These are phyloP conservation scores for Lasioglossum calceatum DNA, from an alignment of 2,888 invertebrate species.

Conservation along the genomic window DNA sequence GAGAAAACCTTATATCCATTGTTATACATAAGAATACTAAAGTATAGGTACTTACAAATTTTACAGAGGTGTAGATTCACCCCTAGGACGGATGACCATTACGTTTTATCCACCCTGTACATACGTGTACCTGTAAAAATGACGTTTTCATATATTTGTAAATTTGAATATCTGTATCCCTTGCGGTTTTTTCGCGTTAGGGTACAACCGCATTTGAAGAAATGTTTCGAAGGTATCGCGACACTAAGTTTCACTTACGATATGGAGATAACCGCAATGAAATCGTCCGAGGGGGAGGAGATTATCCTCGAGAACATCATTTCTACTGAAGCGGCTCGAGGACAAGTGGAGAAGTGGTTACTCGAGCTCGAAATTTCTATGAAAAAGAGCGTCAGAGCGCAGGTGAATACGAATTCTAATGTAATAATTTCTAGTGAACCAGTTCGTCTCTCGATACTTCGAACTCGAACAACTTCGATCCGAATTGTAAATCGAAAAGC, in stretches of 20 bases:
- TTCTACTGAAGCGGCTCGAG: slow-evolving; percentile 85
- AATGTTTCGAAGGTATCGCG: slow-evolving; percentile 88
- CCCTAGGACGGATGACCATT: too few relatives aligned
- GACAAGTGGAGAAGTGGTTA: slow-evolving; percentile 85
- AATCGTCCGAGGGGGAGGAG: slow-evolving; percentile 86
- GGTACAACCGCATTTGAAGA: slow-evolving; percentile 88
- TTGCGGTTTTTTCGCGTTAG: slow-evolving; percentile 72
- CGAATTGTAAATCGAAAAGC: not conserved
- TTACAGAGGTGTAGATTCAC: too few relatives aligned
- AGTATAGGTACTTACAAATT: too few relatives aligned
- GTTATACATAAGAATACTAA: too few relatives aligned
- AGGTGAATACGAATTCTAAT: slow-evolving; percentile 70
- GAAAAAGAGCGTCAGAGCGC: slow-evolving; percentile 85
- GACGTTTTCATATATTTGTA: not conserved
- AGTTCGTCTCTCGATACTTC: not conserved
- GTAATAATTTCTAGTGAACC: not conserved
- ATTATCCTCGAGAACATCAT: slow-evolving; percentile 85
- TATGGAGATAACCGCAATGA: slow-evolving; percentile 86
- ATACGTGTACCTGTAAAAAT: not conserved
- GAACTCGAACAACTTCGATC: not conserved
- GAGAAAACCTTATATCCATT: too few relatives aligned
- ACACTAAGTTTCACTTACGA: slow-evolving; percentile 86
- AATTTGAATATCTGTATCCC: not conserved
- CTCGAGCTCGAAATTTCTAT: slow-evolving; percentile 80
- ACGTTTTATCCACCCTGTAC: not conserved